Base-by-base conservation (phyloP, 53 echinoderm and acorn worm genomes). In the Echinometra lucunter region DNA sequence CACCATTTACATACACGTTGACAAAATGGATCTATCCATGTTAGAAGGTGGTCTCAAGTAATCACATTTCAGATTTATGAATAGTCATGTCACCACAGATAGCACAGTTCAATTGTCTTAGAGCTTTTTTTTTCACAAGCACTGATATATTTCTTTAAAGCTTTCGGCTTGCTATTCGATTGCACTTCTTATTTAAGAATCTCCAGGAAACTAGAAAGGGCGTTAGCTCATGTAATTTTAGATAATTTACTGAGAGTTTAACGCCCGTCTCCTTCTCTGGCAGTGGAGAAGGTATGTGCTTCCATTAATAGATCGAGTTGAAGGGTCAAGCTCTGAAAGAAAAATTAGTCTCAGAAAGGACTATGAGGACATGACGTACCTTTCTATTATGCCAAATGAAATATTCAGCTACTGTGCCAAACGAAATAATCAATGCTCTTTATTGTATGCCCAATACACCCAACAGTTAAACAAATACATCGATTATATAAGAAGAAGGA, bases 401-500 rank as follows among this genome's bases (percentile, higher is more conserved):
- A 56, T 9, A 56, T 56, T 13, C 7, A 56, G 7, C 56, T 56
- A 56, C 13, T 56, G 56, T 74, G 34, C 23, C 35, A 78, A 78
- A 78, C 28, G 34, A 32, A 69, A 69, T 35, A 78, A 78, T 78
- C 78, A 42, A 78, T 78, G 78, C 3, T 1, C 40, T 74, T 11
- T 40, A 42, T 78, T 15, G 6, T 34, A 72, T 34, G 35, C 7
- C 3, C 35, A 72, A 72, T 72, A 34, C 35, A 7, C 35, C 7
- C 2, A 72, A 72, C 32, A 32, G 35, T 72, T 72, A 30, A 72
- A 34, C 70, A 70, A 70, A 72, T 34, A 72, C 2, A 72, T 78
- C 42, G 38, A 78, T 78, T 42, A 40, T 78, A 42, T 78, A 78
- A 38, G 42, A 78, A 78, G 42, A 42, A 78, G 78, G 78, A 78